These are phyloP conservation scores for Pristionchus fissidentatus DNA, from an alignment of 2,888 invertebrate genomes.

Conservation along the genomic window DNA sequence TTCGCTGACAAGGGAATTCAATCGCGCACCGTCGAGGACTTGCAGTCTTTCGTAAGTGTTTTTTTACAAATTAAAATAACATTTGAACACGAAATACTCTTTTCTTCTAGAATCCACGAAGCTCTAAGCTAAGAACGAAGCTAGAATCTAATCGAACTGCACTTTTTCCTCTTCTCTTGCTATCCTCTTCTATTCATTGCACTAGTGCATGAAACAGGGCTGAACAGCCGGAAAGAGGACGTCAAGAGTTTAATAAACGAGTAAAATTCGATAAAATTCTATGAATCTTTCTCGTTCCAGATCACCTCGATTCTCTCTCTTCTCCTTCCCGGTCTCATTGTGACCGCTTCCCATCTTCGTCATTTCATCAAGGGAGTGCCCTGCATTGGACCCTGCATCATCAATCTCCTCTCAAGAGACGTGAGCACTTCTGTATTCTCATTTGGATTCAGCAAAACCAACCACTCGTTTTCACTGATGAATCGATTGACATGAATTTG, in stretches of 20 bases:
- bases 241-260: too few relatives aligned
- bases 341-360: background rate
- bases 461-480: too few relatives aligned
- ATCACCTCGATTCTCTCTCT: background rate
- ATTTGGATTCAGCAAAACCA: too few relatives aligned
- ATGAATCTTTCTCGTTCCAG: background rate
- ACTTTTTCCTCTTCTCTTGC: background rate
- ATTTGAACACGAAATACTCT: too few relatives aligned
- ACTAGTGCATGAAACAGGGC: too few relatives aligned
- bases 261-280: background rate
- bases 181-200: background rate
- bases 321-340: background rate
- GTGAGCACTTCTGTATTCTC: too few relatives aligned
- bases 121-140: too few relatives aligned
- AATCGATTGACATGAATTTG: too few relatives aligned
- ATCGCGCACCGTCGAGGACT: background rate
- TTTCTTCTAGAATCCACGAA: too few relatives aligned
- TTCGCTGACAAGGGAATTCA: background rate
- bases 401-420: background rate
- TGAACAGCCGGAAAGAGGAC: too few relatives aligned
- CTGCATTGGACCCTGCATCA: background rate
- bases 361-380: background rate
- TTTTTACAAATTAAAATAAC: too few relatives aligned
- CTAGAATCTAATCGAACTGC: background rate
- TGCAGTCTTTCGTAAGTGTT: constrained; percentile 6